These are phyloP conservation scores for Sinocyclocheilus anshuiensis DNA, from an alignment of 2,113 vertebrate species.

Conservation along the genomic window DNA sequence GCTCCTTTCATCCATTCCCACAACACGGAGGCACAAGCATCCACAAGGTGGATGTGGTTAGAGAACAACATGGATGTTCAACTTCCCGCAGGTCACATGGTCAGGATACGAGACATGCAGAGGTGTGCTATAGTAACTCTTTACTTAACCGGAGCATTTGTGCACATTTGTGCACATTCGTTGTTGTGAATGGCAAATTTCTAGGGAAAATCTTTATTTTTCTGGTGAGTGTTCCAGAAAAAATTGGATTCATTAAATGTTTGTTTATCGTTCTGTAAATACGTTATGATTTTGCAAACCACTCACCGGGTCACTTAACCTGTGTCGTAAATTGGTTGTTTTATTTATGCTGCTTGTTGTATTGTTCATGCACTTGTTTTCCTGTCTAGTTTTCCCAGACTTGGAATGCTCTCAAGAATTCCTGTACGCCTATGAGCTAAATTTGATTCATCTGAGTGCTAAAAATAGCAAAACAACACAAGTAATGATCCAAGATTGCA, in stretches of 20 bases:
- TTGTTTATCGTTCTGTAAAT: background rate
- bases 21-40: constrained; percentile 61
- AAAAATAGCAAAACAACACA: constrained; percentile 52
- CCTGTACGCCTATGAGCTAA: constrained; percentile 50
- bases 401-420: constrained; percentile 51
- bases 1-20: constrained; percentile 66
- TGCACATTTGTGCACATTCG: constrained; percentile 10
- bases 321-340: constrained; percentile 17
- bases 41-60: constrained; percentile 62
- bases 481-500: constrained; percentile 43
- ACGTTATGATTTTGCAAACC: background rate
- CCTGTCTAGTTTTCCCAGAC: constrained; percentile 47
- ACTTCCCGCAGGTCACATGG: constrained; percentile 67
- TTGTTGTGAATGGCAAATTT: background rate
- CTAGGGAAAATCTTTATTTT: background rate
- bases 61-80: constrained; percentile 62
- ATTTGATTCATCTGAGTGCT: constrained; percentile 44
- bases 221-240: background rate
- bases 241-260: background rate
- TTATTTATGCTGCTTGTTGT: constrained; percentile 41
- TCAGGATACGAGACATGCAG: constrained; percentile 50
- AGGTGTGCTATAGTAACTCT: constrained; percentile 54
- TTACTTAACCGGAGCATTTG: background rate
- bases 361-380: constrained; percentile 43
- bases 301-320: background rate